phyloP scores from a whole-genome alignment of 2,113 vertebrate species.

The Athene noctua region DNA sequence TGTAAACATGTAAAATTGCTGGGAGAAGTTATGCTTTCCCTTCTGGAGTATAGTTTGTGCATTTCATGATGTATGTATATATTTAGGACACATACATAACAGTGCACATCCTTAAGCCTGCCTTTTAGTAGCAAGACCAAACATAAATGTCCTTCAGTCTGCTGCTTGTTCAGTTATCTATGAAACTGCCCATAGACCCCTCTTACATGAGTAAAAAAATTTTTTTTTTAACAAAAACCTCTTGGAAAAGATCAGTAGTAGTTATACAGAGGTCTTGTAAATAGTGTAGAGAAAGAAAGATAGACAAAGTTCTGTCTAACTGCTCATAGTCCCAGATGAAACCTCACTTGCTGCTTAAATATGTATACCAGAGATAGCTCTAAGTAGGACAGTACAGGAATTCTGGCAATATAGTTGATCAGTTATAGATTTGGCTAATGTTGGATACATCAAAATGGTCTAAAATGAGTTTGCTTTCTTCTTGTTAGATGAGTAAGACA shows the following conservation, averaged over 20 bases:
- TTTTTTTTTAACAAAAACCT: not conserved
- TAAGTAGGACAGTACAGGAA: not conserved
- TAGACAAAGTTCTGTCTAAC: not conserved
- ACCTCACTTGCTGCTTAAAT: not conserved
- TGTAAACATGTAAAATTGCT: not conserved
- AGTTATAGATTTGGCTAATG: not conserved
- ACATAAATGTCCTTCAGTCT: not conserved
- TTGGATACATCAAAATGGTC: not conserved
- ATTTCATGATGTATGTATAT: not conserved
- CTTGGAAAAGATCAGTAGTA: not conserved
- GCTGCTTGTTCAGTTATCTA: not conserved
- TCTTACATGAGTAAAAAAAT: not conserved
- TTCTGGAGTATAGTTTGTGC: not conserved
- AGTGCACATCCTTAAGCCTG: not conserved
- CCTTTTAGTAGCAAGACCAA: not conserved
- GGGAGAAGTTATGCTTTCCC: not conserved
- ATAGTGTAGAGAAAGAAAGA: not conserved
- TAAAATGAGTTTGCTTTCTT: not conserved
- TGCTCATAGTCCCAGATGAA: not conserved
- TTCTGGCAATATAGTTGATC: not conserved
- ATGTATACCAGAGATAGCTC: not conserved
- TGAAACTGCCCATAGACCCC: not conserved
- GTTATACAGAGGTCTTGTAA: not conserved
- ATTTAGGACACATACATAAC: not conserved
- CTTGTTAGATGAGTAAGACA: not conserved